phyloP scores from a whole-genome alignment of 2,888 invertebrate genomes.

The Pediacus dermestoides region DNA sequence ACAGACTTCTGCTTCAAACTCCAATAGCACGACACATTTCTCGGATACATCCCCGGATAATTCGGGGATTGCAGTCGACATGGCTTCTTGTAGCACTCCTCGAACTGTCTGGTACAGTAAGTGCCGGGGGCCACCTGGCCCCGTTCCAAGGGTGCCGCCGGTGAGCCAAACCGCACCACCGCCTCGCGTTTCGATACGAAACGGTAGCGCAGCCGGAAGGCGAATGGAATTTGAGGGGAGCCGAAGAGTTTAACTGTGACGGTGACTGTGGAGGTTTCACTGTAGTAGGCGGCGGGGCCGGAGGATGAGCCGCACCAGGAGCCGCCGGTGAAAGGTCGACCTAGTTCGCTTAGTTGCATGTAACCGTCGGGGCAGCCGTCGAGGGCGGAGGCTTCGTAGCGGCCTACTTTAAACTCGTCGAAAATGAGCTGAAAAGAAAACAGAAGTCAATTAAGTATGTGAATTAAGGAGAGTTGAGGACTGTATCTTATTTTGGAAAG shows the following conservation, averaged over 20 bases:
- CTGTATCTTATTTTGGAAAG: too few relatives aligned
- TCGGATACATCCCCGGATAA: constrained; percentile 83
- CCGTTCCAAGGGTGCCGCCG: constrained; percentile 73
- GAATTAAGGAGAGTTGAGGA: not conserved
- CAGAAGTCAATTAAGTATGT: too few relatives aligned
- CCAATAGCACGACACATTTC: constrained; percentile 90
- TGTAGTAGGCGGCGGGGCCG: constrained; percentile 80
- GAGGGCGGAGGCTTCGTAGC: constrained; percentile 69
- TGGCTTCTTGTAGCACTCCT: constrained; percentile 78
- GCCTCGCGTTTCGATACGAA: constrained; percentile 78
- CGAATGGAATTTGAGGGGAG: constrained; percentile 71
- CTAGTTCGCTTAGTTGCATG: constrained; percentile 82
- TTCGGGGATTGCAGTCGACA: constrained; percentile 87
- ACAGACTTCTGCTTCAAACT: constrained; percentile 80
- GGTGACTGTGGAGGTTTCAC: constrained; percentile 85
- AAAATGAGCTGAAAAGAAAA: constrained; percentile 65
- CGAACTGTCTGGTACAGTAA: constrained; percentile 73
- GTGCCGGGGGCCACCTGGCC: constrained; percentile 71
- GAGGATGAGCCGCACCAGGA: constrained; percentile 85
- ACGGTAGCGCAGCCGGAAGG: constrained; percentile 75
- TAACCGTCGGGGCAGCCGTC: constrained; percentile 85
- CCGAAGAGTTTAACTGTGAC: constrained; percentile 77
- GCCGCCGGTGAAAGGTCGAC: constrained; percentile 83
- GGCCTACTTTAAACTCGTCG: constrained; percentile 84
- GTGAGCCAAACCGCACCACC: constrained; percentile 73